These are phyloP conservation scores for Schizaphis graminum DNA, from an alignment of 2,888 invertebrate species.

Conservation along the genomic window DNA sequence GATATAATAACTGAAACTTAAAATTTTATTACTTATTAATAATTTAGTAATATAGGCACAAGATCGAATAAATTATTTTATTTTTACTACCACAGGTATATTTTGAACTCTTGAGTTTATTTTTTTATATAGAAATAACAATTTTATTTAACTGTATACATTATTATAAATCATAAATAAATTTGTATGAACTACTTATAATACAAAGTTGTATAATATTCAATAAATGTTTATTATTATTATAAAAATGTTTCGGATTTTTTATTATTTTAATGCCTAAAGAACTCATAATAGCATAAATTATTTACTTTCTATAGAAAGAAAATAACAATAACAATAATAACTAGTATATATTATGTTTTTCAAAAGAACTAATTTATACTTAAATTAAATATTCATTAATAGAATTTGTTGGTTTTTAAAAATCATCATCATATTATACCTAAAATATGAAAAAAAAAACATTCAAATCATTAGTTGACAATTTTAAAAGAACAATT, in stretches of 20 bases:
- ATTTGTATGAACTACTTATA: background rate
- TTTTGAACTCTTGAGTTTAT: background rate
- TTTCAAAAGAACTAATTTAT: background rate
- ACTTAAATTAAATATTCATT: background rate
- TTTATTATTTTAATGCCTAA: background rate
- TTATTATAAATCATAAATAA: constrained; percentile 1
- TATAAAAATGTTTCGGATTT: background rate
- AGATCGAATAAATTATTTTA: background rate
- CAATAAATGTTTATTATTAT: constrained; percentile 30
- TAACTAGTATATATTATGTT: background rate
- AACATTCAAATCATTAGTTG: constrained; percentile 26
- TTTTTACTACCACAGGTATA: background rate
- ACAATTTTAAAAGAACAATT: constrained; percentile 22
- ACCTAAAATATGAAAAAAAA: constrained; percentile 14
- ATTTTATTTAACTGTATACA: background rate
- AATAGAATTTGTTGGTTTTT: background rate
- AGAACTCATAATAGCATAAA: constrained; percentile 9
- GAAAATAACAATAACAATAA: background rate
- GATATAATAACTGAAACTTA: background rate
- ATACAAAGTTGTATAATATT: background rate
- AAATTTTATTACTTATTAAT: background rate
- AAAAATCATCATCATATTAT: background rate
- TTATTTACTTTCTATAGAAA: background rate
- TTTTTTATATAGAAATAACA: background rate
- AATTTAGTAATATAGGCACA: background rate